These are phyloP conservation scores for Drosophila rellima DNA, from an alignment of 2,888 invertebrate species.

Conservation along the genomic window DNA sequence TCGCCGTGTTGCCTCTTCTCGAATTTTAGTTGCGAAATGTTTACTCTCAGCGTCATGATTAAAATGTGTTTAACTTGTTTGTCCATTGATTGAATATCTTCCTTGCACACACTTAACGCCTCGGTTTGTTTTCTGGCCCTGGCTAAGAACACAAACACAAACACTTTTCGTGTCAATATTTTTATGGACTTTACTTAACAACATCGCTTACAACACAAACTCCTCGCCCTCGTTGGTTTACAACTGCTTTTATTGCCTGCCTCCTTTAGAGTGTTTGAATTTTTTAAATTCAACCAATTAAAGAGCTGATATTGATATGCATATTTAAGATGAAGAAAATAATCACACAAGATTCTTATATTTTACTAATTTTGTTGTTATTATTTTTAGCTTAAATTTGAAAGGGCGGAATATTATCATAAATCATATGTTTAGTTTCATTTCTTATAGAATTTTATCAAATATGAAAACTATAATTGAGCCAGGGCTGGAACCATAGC, in stretches of 20 bases:
- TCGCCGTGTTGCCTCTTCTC: conserved; percentile 25
- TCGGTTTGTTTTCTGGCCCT: conserved; percentile 35
- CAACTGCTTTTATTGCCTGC: conserved; percentile 8
- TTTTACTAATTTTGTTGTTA: too few species aligned
- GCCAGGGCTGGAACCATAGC: too few species aligned
- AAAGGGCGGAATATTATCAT: too few species aligned
- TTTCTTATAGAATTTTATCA: too few species aligned
- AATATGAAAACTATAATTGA: too few species aligned
- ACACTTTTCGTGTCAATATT: conserved; percentile 48
- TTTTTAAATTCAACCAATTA: neutral
- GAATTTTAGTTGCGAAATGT: conserved; percentile 72
- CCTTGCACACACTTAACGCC: conserved; percentile 18
- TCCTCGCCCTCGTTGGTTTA: neutral
- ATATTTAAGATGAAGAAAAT: too few species aligned
- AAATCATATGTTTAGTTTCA: too few species aligned
- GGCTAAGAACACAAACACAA: conserved; percentile 24
- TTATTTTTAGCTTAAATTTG: too few species aligned
- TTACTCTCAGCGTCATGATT: conserved; percentile 76
- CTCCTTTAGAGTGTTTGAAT: neutral
- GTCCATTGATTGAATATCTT: conserved; percentile 73
- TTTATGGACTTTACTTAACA: conserved; percentile 22
- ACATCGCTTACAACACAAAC: conserved; percentile 4
- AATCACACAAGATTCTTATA: too few species aligned
- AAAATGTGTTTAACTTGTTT: conserved; percentile 82
- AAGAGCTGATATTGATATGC: neutral